Evolutionary conservation across 2,888 invertebrate species (phyloP).

Genomic region (Lathronympha strigana): DNA sequence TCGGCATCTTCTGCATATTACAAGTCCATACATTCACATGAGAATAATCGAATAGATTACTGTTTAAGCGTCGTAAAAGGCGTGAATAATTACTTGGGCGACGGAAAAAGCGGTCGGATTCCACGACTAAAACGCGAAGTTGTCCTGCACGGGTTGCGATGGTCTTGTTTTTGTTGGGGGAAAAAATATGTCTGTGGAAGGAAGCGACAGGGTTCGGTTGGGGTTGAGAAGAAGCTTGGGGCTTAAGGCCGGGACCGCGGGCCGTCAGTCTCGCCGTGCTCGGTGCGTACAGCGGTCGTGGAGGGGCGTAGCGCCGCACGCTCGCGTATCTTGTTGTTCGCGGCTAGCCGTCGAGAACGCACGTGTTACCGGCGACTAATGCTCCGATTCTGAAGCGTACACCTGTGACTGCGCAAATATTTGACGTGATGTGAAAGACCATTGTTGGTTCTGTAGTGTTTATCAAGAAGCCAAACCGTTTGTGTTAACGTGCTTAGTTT

Average conservation of each 20-base stretch:
- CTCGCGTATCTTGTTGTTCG: constrained; percentile 69
- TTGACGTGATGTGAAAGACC: constrained; percentile 78
- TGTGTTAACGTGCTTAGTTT: constrained; percentile 68
- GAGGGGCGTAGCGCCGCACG: constrained; percentile 59
- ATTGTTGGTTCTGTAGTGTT: constrained; percentile 63
- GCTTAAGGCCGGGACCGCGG: constrained; percentile 49
- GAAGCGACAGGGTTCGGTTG: constrained; percentile 56
- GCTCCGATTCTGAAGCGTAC: constrained; percentile 65
- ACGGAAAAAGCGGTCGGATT: constrained; percentile 72
- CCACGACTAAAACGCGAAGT: constrained; percentile 58
- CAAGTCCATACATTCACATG: constrained; percentile 57
- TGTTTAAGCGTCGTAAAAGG: constrained; percentile 71
- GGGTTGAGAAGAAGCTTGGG: constrained; percentile 60
- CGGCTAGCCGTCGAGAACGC: constrained; percentile 75
- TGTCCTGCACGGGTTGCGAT: constrained; percentile 52
- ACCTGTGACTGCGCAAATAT: constrained; percentile 78
- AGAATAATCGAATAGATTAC: constrained; percentile 55
- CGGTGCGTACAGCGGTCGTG: constrained; percentile 74
- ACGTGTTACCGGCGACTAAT: constrained; percentile 72
- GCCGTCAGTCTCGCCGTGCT: constrained; percentile 76
- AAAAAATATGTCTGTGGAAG: constrained; percentile 55
- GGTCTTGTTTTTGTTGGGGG: constrained; percentile 58
- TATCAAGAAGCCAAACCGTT: constrained; percentile 53
- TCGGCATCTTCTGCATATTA: constrained; percentile 23
- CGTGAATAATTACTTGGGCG: constrained; percentile 71